Conservation (phyloP, 2,888 invertebrate genomes). For the Tiliacea aurago region DNA sequence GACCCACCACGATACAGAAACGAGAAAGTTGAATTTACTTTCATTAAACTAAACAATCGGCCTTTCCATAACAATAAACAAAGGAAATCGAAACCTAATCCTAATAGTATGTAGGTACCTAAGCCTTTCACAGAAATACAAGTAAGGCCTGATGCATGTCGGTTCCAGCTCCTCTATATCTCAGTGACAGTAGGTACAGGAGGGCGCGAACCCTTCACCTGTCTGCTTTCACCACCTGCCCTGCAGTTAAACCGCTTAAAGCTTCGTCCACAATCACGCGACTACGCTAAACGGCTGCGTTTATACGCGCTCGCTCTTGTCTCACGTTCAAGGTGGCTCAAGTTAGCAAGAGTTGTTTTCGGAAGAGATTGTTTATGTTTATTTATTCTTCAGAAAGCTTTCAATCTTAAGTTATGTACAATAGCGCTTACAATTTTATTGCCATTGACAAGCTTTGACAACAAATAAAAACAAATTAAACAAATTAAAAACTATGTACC, state of each 20-base stretch:
- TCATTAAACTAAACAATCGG: background rate
- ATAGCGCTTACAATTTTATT: no score
- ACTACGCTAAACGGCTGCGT: background rate
- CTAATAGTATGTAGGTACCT: background rate
- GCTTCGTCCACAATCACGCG: conserved; percentile 49
- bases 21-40: background rate
- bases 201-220: conserved; percentile 75
- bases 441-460: no score
- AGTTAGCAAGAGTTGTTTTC: background rate
- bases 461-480: no score
- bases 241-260: conserved; percentile 77
- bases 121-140: conserved; percentile 5
- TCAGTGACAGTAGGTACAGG: conserved; percentile 25
- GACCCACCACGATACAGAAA: background rate
- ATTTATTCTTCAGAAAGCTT: no score
- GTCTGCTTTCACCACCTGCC: conserved; percentile 77
- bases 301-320: conserved; percentile 7
- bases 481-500: no score
- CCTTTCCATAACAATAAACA: background rate
- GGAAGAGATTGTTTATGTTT: no score
- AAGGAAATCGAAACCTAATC: conserved; percentile 4
- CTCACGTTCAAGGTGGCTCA: background rate
- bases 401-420: no score
- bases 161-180: conserved; percentile 40
- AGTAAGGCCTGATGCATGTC: conserved; percentile 11